These are phyloP conservation scores for Meta bourneti DNA, from an alignment of 2,888 invertebrate species.

Conservation along the genomic window DNA sequence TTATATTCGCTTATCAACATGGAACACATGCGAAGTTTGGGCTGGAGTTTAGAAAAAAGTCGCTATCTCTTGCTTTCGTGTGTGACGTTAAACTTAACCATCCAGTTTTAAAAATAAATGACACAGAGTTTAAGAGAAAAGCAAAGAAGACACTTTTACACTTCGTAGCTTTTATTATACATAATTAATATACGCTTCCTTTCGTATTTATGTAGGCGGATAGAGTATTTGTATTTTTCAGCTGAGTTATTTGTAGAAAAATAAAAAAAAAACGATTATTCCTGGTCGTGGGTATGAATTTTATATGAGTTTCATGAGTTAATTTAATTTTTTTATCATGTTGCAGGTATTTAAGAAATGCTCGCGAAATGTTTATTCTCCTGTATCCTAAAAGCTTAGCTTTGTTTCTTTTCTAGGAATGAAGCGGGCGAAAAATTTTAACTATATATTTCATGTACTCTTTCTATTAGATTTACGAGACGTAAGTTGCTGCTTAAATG, in stretches of 20 bases:
- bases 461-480: no score
- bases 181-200: background rate
- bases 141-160: background rate
- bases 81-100: slow-evolving; percentile 1
- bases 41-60: background rate
- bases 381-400: no score
- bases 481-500: no score
- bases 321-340: background rate
- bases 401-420: no score
- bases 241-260: background rate
- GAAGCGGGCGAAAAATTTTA: no score
- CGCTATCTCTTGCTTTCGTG: background rate
- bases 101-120: background rate
- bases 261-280: no score
- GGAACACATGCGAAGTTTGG: background rate
- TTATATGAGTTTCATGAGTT: background rate
- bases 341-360: background rate
- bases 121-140: background rate
- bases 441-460: no score
- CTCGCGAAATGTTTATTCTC: background rate
- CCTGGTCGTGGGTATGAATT: no score
- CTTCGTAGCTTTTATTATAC: background rate
- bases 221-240: background rate
- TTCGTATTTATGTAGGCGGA: background rate
- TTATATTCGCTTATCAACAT: background rate